Evolutionary conservation across 2,113 vertebrate species (phyloP).

Genomic region (Sula dactylatra): DNA sequence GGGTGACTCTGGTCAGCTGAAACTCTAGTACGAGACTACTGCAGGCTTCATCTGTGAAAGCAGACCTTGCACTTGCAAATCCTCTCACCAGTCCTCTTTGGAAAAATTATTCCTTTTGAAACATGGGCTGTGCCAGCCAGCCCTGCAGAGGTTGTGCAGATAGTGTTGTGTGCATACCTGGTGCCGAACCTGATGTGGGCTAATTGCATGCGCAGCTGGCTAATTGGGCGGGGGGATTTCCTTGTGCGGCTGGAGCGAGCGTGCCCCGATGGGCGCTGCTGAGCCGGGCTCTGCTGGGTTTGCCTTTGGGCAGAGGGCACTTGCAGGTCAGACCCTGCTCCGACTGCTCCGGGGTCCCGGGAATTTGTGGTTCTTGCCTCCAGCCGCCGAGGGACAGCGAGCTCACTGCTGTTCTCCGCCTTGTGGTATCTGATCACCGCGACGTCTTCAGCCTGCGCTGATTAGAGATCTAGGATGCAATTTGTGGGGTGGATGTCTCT

Average conservation of each 20-base stretch:
- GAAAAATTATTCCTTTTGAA: background rate
- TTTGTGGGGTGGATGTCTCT: too few relatives aligned
- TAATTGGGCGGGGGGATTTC: background rate
- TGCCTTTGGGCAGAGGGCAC: background rate
- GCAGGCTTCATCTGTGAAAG: background rate
- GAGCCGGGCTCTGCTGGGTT: background rate
- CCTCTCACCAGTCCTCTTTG: background rate
- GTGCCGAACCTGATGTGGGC: background rate
- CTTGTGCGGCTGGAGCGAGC: background rate
- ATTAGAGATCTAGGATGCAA: background rate
- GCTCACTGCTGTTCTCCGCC: accelerated
- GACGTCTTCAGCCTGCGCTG: accelerated
- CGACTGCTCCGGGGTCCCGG: background rate
- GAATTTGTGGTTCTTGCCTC: background rate
- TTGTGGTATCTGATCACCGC: background rate
- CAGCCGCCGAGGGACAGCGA: background rate
- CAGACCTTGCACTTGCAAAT: background rate
- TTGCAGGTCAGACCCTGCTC: background rate
- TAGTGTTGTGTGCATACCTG: too few relatives aligned
- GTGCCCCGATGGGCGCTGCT: background rate
- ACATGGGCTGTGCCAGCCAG: background rate
- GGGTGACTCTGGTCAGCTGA: background rate
- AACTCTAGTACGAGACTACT: background rate
- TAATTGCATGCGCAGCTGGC: background rate
- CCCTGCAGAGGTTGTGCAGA: background rate